phyloP scores from a whole-genome alignment of 1,140 invertebrate species.

The Caenorhabditis remanei region DNA sequence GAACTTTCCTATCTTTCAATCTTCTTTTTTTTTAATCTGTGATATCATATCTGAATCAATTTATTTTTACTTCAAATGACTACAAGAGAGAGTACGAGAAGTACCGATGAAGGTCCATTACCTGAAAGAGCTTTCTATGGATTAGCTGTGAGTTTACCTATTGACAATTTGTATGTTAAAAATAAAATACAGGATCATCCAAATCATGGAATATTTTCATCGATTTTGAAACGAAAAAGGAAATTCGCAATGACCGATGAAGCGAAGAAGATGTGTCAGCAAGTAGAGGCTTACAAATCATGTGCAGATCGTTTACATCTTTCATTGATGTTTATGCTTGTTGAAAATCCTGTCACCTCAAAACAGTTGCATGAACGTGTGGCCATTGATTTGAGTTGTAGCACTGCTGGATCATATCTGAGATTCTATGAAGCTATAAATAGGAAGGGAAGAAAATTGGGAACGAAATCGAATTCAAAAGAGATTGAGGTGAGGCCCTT shows the following conservation, averaged over 20 bases:
- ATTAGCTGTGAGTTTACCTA: slow-evolving; percentile 16
- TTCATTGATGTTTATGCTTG: not conserved
- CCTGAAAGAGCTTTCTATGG: slow-evolving; percentile 6
- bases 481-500: not conserved
- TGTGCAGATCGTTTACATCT: slow-evolving; percentile 6
- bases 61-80: not conserved
- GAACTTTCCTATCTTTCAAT: too few species aligned
- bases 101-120: not conserved
- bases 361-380: not conserved
- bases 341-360: not conserved
- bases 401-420: not conserved
- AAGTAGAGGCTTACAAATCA: not conserved
- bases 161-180: not conserved
- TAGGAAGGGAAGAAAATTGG: slow-evolving; percentile 40
- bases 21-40: too few species aligned
- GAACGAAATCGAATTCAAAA: not conserved
- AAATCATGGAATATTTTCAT: slow-evolving; percentile 23
- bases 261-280: not conserved
- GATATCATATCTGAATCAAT: not conserved
- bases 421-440: not conserved
- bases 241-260: slow-evolving; percentile 1
- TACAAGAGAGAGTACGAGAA: not conserved
- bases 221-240: slow-evolving; percentile 23
- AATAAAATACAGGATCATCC: slow-evolving; percentile 5
- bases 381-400: not conserved